Conservation (phyloP, 2,888 invertebrate genomes). For the Acanthopleura granulata region DNA sequence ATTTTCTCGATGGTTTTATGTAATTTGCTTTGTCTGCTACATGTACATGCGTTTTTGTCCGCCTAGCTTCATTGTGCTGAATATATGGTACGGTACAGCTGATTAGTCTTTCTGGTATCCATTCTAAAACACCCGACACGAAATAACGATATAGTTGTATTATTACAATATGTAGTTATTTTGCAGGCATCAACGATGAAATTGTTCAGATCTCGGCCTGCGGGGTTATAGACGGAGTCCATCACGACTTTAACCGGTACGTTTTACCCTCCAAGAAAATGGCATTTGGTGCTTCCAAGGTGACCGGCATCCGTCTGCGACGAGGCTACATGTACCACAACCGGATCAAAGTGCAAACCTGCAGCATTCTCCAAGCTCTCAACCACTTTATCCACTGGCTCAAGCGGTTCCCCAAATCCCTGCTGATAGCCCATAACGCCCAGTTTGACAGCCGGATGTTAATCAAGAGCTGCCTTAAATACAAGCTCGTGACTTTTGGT, state of each 20-base stretch:
- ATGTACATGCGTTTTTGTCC: too few relatives aligned
- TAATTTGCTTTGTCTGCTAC: too few relatives aligned
- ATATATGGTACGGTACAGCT: too few relatives aligned
- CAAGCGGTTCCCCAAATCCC: not conserved
- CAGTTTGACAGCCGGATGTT: slow-evolving; percentile 10
- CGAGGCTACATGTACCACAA: slow-evolving; percentile 2
- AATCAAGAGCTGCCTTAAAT: not conserved
- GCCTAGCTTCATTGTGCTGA: too few relatives aligned
- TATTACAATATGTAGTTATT: not conserved
- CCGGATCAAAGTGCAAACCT: not conserved
- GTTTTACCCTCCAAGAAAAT: not conserved
- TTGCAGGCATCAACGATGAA: slow-evolving; percentile 10
- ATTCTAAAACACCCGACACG: too few relatives aligned
- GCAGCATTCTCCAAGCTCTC: not conserved
- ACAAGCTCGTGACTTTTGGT: not conserved
- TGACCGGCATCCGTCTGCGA: not conserved
- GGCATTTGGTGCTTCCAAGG: slow-evolving; percentile 8
- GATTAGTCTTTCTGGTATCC: too few relatives aligned
- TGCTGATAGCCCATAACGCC: slow-evolving; percentile 10
- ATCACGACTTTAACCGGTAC: slow-evolving; percentile 7
- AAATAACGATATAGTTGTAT: not conserved
- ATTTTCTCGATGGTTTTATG: too few relatives aligned
- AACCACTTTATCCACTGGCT: not conserved
- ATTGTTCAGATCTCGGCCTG: slow-evolving; percentile 13
- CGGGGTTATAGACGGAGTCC: not conserved